Evolutionary conservation across 92 coral and sea anemone genomes (phyloP).

Genomic region (Epizoanthus scotinus): DNA sequence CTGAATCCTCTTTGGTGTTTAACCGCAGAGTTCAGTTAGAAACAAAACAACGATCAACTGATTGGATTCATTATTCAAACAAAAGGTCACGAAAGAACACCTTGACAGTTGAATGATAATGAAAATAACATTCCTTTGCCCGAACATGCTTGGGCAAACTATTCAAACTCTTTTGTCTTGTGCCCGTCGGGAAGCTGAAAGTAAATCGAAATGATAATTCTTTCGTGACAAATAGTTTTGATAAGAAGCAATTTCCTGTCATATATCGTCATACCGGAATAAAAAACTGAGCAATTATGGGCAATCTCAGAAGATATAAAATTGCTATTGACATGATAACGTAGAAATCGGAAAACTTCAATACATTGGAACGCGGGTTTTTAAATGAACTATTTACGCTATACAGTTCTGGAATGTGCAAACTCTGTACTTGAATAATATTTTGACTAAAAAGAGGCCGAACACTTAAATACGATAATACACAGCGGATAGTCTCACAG

Average conservation of each 20-base stretch:
- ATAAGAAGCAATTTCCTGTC: conserved; percentile 7
- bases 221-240: background rate
- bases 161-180: background rate
- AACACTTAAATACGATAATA: conserved; percentile 7
- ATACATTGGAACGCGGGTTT: background rate
- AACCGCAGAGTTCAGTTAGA: background rate
- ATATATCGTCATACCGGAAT: background rate
- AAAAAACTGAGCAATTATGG: no score
- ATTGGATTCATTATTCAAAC: conserved; percentile 14
- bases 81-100: conserved; percentile 10
- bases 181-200: background rate
- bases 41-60: conserved; percentile 7
- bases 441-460: conserved; percentile 5
- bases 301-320: no score
- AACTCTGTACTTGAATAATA: background rate
- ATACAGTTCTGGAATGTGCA: background rate
- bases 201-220: background rate
- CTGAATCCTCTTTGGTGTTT: background rate
- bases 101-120: conserved; percentile 14
- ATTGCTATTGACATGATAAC: no score
- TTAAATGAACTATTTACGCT: background rate
- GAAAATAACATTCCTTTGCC: background rate
- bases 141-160: conserved; percentile 15
- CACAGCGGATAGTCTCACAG: background rate
- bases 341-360: background rate